phyloP scores from a whole-genome alignment of 2,888 invertebrate species.

The Drosophila subsilvestris region DNA sequence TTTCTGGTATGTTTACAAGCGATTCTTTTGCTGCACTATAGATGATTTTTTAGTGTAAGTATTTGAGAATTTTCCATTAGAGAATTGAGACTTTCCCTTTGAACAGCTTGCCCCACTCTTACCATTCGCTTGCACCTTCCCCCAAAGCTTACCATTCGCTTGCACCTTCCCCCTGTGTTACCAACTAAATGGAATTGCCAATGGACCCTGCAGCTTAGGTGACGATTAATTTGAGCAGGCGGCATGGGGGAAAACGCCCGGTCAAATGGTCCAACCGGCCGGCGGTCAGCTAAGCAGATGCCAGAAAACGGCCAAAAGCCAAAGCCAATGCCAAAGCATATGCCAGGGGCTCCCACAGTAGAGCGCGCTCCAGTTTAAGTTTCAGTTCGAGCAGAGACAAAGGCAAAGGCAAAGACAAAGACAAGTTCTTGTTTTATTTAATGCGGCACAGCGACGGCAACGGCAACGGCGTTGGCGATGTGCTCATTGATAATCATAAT shows the following conservation, averaged over 20 bases:
- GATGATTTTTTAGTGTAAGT: too few relatives aligned
- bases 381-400: slow-evolving; percentile 12
- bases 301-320: slow-evolving; percentile 6
- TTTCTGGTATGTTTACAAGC: too few relatives aligned
- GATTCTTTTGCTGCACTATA: too few relatives aligned
- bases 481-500: slow-evolving; percentile 78
- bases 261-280: slow-evolving; percentile 16
- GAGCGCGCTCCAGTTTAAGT: slow-evolving; percentile 7
- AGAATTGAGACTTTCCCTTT: too few relatives aligned
- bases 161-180: not conserved
- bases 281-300: slow-evolving; percentile 28
- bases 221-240: slow-evolving; percentile 10
- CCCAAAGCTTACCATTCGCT: too few relatives aligned
- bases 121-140: not conserved
- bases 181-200: not conserved
- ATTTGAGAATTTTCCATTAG: too few relatives aligned
- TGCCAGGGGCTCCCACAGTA: slow-evolving; percentile 5
- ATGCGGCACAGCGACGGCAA: slow-evolving; percentile 41
- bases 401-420: slow-evolving; percentile 53
- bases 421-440: slow-evolving; percentile 55
- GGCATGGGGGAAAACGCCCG: not conserved
- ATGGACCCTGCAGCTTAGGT: not conserved
- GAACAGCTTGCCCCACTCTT: too few relatives aligned
- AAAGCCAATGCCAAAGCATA: slow-evolving; percentile 18
- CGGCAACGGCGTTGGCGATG: slow-evolving; percentile 50